Conservation (phyloP, 2,888 invertebrate species). For the Eueremaeus valkanovi region DNA sequence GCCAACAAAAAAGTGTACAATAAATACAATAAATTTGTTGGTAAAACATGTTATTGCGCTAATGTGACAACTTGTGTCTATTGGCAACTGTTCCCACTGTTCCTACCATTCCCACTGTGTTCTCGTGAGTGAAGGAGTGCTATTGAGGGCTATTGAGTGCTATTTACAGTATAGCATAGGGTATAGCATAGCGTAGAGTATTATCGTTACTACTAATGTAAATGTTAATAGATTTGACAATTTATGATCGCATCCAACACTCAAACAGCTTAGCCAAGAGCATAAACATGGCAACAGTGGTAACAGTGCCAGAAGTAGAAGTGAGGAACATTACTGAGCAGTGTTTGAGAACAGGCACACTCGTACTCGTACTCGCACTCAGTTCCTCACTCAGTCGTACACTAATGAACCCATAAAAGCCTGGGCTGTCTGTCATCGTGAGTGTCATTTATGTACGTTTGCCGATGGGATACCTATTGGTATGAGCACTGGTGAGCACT, state of each 20-base stretch:
- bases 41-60: constrained; percentile 18
- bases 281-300: not conserved
- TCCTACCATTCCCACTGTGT: not conserved
- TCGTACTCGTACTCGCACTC: not conserved
- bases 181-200: constrained; percentile 1
- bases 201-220: constrained; percentile 30
- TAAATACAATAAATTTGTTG: constrained; percentile 15
- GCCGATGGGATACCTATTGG: constrained; percentile 34
- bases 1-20: constrained; percentile 12
- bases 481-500: too few species aligned
- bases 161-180: constrained; percentile 5
- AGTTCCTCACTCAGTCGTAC: not conserved
- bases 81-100: constrained; percentile 19
- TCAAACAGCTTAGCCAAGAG: too few species aligned
- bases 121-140: constrained; percentile 23
- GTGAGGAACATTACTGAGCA: not conserved
- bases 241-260: constrained; percentile 26
- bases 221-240: constrained; percentile 33
- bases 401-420: constrained; percentile 36
- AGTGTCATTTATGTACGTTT: constrained; percentile 33
- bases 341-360: not conserved
- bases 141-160: too few species aligned
- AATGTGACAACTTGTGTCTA: constrained; percentile 28
- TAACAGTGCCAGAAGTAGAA: not conserved
- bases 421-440: constrained; percentile 29